These are phyloP conservation scores for Anas platyrhynchos DNA, from an alignment of 2,113 vertebrate species.

Conservation along the genomic window DNA sequence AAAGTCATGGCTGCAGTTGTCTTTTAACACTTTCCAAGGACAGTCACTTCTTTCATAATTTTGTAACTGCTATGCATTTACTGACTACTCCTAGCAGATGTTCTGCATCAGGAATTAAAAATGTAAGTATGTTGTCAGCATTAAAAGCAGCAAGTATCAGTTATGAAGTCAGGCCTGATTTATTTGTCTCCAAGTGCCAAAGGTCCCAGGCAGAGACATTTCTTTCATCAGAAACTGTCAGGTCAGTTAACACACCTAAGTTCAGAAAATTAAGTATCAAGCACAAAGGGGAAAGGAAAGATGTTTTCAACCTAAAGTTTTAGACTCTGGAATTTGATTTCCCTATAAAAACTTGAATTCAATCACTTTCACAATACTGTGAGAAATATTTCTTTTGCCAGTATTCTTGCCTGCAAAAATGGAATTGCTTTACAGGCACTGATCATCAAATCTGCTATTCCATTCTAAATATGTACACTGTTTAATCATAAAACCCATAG, in stretches of 20 bases:
- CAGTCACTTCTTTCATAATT: not conserved
- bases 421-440: not conserved
- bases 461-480: accelerated
- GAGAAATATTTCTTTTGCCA: not conserved
- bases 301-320: not conserved
- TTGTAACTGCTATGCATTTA: not conserved
- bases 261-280: not conserved
- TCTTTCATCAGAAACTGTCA: not conserved
- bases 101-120: not conserved
- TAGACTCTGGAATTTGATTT: not conserved
- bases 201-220: not conserved
- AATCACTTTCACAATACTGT: not conserved
- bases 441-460: not conserved
- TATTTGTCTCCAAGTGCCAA: not conserved
- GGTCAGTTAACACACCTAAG: not conserved
- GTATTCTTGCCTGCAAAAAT: not conserved
- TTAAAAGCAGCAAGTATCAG: not conserved
- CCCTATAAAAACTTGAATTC: not conserved
- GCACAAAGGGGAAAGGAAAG: not conserved
- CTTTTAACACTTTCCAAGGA: not conserved
- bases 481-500: not conserved
- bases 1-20: not conserved
- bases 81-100: not conserved
- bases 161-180: not conserved
- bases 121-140: not conserved